Conservation (phyloP, 1,140 invertebrate species). For the Drosophila mauritiana region DNA sequence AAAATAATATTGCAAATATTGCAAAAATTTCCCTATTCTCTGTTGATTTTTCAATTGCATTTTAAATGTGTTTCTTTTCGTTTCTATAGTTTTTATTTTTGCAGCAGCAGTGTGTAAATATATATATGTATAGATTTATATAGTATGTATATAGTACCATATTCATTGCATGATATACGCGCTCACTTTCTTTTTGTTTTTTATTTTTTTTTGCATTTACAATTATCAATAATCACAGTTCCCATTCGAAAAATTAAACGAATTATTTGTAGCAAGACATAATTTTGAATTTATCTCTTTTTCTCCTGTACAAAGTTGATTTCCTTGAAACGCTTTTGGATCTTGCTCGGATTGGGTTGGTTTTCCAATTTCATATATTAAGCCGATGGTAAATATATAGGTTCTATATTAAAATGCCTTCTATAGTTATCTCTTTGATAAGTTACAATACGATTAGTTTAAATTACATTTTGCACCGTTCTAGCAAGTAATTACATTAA, state of each 20-base stretch:
- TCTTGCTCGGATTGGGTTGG: slow-evolving; percentile 52
- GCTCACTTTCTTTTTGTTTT: slow-evolving; percentile 26
- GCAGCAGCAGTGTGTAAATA: slow-evolving; percentile 55
- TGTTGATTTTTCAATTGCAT: slow-evolving; percentile 36
- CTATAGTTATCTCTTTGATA: slow-evolving; percentile 18
- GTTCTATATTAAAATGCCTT: slow-evolving; percentile 11
- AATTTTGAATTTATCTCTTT: slow-evolving; percentile 69
- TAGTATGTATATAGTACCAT: slow-evolving; percentile 69
- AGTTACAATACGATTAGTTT: slow-evolving; percentile 46
- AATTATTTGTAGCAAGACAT: slow-evolving; percentile 61
- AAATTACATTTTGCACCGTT: slow-evolving; percentile 56
- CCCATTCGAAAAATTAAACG: slow-evolving; percentile 67
- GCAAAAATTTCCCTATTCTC: slow-evolving; percentile 59
- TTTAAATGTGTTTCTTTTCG: slow-evolving; percentile 35
- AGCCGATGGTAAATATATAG: slow-evolving; percentile 30
- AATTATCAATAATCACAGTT: slow-evolving; percentile 79
- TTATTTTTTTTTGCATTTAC: slow-evolving; percentile 52
- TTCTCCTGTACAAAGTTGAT: slow-evolving; percentile 44
- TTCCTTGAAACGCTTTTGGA: slow-evolving; percentile 72
- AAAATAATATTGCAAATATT: slow-evolving; percentile 78
- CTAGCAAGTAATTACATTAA: slow-evolving; percentile 20
- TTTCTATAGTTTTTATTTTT: slow-evolving; percentile 5
- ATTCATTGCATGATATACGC: slow-evolving; percentile 62
- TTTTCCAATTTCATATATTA: slow-evolving; percentile 22
- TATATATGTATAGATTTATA: slow-evolving; percentile 54